Conservation (phyloP, 2,888 invertebrate species). For the Kryphioiulus occultus region DNA sequence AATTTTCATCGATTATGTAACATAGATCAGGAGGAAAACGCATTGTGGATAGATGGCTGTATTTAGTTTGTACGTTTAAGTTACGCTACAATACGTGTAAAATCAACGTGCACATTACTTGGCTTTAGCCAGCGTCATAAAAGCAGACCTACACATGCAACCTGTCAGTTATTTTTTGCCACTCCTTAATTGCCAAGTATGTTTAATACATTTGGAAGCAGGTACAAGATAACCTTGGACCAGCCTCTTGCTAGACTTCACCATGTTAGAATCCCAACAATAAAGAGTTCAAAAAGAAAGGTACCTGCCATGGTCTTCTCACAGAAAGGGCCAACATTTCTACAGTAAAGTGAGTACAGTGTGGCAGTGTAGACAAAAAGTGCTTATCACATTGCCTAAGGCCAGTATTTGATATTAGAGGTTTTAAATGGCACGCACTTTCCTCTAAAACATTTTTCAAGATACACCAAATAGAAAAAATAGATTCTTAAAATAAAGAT, state of each 20-base stretch:
- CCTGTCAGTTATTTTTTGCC: slow-evolving; percentile 20
- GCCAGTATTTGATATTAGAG: too few relatives aligned
- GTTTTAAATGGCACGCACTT: too few relatives aligned
- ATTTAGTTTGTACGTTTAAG: too few relatives aligned
- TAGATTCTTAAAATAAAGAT: too few relatives aligned
- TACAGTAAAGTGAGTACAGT: too few relatives aligned
- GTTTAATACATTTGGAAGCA: background rate
- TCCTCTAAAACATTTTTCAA: too few relatives aligned
- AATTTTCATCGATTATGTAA: too few relatives aligned
- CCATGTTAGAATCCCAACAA: background rate
- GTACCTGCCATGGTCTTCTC: background rate
- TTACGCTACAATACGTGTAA: background rate
- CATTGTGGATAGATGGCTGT: too few relatives aligned
- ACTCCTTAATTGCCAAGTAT: background rate
- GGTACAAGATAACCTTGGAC: slow-evolving; percentile 22
- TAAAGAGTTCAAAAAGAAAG: background rate
- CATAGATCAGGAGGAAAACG: too few relatives aligned
- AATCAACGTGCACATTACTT: background rate
- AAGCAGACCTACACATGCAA: background rate
- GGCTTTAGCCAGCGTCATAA: background rate
- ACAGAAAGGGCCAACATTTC: background rate
- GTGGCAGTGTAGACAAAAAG: too few relatives aligned
- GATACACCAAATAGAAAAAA: too few relatives aligned
- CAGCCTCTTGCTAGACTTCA: background rate
- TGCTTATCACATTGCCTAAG: too few relatives aligned